Percentiles rank a stretch among this genome's conserved stretches.
Conservation (phyloP, 2,888 invertebrate genomes). For the Strigamia crassipes region DNA sequence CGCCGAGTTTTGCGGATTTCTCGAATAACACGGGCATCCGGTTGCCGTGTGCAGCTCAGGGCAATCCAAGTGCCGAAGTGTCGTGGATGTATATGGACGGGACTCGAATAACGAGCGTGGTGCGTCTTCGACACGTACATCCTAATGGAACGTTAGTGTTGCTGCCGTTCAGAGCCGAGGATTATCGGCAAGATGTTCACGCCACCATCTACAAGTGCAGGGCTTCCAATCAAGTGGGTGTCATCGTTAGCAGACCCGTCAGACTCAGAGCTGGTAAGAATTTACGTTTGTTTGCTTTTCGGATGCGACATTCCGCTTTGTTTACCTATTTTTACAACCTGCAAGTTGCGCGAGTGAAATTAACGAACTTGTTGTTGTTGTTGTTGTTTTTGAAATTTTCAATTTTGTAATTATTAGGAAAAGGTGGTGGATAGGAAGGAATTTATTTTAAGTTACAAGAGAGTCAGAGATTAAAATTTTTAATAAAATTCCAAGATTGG, state of each 20-base stretch:
- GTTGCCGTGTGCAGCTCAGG: slow-evolving; percentile 55
- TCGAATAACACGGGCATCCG: slow-evolving; percentile 56
- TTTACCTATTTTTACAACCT: neutral
- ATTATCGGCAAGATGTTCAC: slow-evolving; percentile 53
- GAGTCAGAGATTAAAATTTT: too few relatives aligned
- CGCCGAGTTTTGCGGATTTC: slow-evolving; percentile 54
- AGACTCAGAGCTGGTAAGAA: slow-evolving; percentile 53
- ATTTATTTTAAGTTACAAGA: too few relatives aligned
- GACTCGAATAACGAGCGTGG: slow-evolving; percentile 53
- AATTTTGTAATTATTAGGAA: too few relatives aligned
- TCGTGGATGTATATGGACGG: slow-evolving; percentile 56
- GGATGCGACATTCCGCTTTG: neutral
- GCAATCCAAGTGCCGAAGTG: slow-evolving; percentile 55
- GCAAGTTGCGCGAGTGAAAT: neutral
- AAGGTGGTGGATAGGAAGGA: too few relatives aligned
- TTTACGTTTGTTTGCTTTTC: neutral
- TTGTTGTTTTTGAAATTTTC: too few relatives aligned
- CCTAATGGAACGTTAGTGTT: slow-evolving; percentile 54
- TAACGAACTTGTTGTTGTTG: too few relatives aligned
- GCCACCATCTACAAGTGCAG: slow-evolving; percentile 53
- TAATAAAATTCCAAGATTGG: too few relatives aligned
- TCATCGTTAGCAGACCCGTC: slow-evolving; percentile 53
- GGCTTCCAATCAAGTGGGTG: slow-evolving; percentile 53
- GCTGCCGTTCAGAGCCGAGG: slow-evolving; percentile 52
- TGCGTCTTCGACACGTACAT: slow-evolving; percentile 54